Evolutionary conservation across 2,113 vertebrate genomes (phyloP), one percentile per base, ranked within the genome.

Genomic region (Hoplias malabaricus): DNA sequence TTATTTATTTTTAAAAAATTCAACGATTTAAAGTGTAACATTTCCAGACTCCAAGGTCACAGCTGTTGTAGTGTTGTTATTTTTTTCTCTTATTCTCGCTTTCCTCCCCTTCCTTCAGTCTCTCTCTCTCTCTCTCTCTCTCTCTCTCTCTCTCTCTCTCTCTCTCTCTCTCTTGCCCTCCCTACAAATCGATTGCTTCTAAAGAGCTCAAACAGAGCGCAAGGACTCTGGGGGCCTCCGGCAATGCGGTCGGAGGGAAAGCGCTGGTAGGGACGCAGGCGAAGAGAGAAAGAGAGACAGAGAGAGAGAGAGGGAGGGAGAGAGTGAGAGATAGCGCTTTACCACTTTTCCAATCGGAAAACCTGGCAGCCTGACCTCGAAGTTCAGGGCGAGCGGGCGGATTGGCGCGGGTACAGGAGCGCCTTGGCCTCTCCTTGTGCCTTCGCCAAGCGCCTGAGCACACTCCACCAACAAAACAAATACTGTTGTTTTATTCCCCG

Each of bases 1-100:
- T 81, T 79, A 75, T 84, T n/a, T 80, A 70, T 83, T 78, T 78
- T 81, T 73, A 66, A 68, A 75, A 82, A 89, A 90, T 84, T 84
- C 86, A 85, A 85, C 72, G 82, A 92, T 92, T 91, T 91, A 84
- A 91, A 91, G 88, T 88, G 86, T 88, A 92, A 90, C 88, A 92
- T 88, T 90, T 88, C 81, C 83, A 91, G 90, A 92, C 90, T 91
- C 86, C 83, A 87, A 90, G 92, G 91, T 93, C 92, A 92, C 79
- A 75, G 77, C 78, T 77, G 61, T n/a, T 80, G 72, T 79, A 75
- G 27, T 66, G 16, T 14, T 29, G 23, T 14, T 50, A 11, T 73
- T 42, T 40, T 61, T 79, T 27, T 83, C 16, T 38, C 9, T 36
- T 31, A 56, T 14, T 48, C 46, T 48, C 46, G 16, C 19, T 48